phyloP scores from a whole-genome alignment of 2,888 invertebrate species.

The Salpingus planirostris region DNA sequence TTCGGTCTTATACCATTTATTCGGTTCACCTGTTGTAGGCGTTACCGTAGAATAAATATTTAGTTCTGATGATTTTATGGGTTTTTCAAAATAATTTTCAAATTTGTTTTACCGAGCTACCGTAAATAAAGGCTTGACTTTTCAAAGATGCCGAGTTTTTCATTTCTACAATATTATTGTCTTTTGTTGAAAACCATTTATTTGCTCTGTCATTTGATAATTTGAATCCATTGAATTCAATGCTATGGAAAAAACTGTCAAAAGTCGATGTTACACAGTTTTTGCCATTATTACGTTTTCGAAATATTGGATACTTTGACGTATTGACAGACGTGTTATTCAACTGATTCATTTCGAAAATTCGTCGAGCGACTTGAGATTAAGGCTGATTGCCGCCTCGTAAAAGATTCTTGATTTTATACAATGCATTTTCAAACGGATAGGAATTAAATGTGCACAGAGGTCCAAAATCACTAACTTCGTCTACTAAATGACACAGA shows the following conservation, averaged over 20 bases:
- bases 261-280: not conserved
- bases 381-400: not conserved
- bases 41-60: slow-evolving; percentile 1
- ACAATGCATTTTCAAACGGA: not conserved
- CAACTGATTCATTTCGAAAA: too few relatives aligned
- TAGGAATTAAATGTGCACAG: not conserved
- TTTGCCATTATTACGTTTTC: not conserved
- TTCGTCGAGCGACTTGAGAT: not conserved
- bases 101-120: not conserved
- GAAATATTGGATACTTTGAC: too few relatives aligned
- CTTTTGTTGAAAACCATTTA: not conserved
- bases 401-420: not conserved
- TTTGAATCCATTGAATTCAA: not conserved
- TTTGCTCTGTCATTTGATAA: not conserved
- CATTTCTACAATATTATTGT: not conserved
- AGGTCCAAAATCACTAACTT: not conserved
- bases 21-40: too few relatives aligned
- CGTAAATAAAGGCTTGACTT: not conserved
- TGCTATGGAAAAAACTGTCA: not conserved
- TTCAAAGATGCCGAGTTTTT: not conserved
- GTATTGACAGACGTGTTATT: too few relatives aligned
- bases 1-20: too few relatives aligned
- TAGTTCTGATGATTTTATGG: not conserved
- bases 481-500: not conserved
- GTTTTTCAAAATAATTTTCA: not conserved